phyloP scores from a whole-genome alignment of 2,113 vertebrate species.

The Epinephelus fuscoguttatus region DNA sequence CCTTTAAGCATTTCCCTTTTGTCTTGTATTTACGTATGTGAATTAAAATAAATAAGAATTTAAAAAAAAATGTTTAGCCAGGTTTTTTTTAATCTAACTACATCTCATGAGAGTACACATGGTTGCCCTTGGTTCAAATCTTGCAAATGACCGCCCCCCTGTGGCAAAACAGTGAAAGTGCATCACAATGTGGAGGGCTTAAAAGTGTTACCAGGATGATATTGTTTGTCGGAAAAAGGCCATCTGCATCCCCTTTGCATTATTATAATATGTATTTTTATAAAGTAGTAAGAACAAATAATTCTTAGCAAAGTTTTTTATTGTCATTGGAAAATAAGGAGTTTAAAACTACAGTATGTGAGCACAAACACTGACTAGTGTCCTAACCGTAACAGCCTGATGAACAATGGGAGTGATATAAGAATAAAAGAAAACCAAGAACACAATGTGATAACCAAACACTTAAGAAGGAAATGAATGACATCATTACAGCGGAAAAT shows the following conservation, averaged over 20 bases:
- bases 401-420: not conserved
- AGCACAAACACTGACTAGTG: not conserved
- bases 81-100: no score
- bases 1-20: no score
- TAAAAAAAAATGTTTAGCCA: no score
- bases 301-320: conserved; percentile 23
- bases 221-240: not conserved
- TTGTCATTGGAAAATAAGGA: conserved; percentile 23
- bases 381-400: not conserved
- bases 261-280: not conserved
- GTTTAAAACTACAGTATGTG: not conserved
- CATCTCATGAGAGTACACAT: not conserved
- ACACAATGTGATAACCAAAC: not conserved
- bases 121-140: not conserved
- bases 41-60: no score
- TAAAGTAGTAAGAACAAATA: not conserved
- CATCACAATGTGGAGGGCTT: not conserved
- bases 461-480: not conserved
- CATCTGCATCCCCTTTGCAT: not conserved
- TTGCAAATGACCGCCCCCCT: not conserved
- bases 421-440: not conserved
- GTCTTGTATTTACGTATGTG: no score
- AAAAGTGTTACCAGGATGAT: not conserved
- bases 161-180: conserved; percentile 7
- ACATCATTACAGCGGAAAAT: not conserved